Conservation (phyloP, 2,888 invertebrate genomes). For the Mythimna vitellina region DNA sequence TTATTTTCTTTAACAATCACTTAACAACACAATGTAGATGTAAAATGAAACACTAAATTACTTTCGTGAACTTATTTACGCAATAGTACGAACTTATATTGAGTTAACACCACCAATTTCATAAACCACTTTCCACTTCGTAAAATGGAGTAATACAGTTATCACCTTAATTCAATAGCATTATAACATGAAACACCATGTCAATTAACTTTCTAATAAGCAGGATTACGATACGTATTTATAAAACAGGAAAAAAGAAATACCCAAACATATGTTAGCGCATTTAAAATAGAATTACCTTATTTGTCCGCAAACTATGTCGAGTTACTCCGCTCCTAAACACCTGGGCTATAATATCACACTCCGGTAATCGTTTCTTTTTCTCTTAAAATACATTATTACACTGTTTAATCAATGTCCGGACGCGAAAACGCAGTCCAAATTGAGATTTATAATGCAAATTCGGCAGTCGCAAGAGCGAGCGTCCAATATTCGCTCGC, state of each 20-base stretch:
- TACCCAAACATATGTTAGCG: constrained; percentile 79
- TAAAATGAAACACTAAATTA: constrained; percentile 23
- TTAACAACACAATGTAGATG: constrained; percentile 19
- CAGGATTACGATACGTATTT: constrained; percentile 58
- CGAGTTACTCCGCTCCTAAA: constrained; percentile 83
- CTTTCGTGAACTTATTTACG: constrained; percentile 54
- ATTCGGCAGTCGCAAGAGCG: constrained; percentile 74
- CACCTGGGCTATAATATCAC: constrained; percentile 90
- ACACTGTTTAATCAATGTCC: constrained; percentile 85
- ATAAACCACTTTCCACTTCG: constrained; percentile 56
- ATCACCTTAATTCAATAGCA: constrained; percentile 42
- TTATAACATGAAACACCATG: constrained; percentile 55
- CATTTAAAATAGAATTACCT: constrained; percentile 82
- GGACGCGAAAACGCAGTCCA: constrained; percentile 87
- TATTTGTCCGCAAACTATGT: constrained; percentile 80
- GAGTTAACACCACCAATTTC: constrained; percentile 54
- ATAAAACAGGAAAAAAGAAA: constrained; percentile 62
- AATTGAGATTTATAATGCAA: constrained; percentile 78
- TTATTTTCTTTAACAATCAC: constrained; percentile 35
- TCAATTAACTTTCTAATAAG: constrained; percentile 66
- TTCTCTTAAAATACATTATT: constrained; percentile 90
- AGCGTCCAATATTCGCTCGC: constrained; percentile 79
- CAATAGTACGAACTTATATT: constrained; percentile 41
- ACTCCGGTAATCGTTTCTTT: constrained; percentile 88
- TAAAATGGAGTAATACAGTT: constrained; percentile 42